Base-by-base conservation (phyloP, 2,113 vertebrate genomes). In the Pionites leucogaster region DNA sequence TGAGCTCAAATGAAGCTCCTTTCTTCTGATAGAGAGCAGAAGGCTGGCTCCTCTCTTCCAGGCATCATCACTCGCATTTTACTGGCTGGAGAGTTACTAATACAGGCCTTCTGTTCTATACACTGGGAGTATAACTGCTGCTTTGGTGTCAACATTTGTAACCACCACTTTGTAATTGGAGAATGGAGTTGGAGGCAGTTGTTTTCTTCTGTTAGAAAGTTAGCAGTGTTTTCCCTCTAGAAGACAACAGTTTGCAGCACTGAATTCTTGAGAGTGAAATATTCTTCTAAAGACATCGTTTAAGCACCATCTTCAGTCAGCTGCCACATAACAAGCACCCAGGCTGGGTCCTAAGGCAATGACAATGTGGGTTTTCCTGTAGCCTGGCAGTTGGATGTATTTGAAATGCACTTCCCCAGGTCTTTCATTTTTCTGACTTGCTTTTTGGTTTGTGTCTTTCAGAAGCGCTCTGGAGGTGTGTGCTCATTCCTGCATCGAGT, bases 401-500 rank as follows among this genome's bases (percentile, higher is more conserved):
- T 64, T 84, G 53, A 62, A 75, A 20, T 4, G 41, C 17, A 46
- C 14, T 0, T 46, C 6, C 52, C 9, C 33, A 31, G 53, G 44
- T 24, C 7, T 33, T 35, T 29, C 7, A 1, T 49, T 50, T 22
- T 44, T 24, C 46, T 50, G n/a, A 64, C 24, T 57, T 50, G 24
- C 42, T 16, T 2, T 81, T 55, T 33, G 64, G 31, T 69, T 95
- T 86, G 35, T 98, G 71, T 97, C 49, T 97, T 86, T 47, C 98
- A 98, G 98, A 72, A 93, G 86, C 97, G 15, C 46, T 65, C 92
- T 2, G 82, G 93, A 47, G 90, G 98, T 0, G 33, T 97, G 19
- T 77, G 97, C 82, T n/a, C 95, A 0, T 97, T 98, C 74, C 92
- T 98, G 72, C 97, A 86, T 41, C 98, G 98, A 5, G 99, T 97